These are phyloP conservation scores for Epistrophella euchroma DNA, from an alignment of 2,888 invertebrate genomes.

Conservation along the genomic window DNA sequence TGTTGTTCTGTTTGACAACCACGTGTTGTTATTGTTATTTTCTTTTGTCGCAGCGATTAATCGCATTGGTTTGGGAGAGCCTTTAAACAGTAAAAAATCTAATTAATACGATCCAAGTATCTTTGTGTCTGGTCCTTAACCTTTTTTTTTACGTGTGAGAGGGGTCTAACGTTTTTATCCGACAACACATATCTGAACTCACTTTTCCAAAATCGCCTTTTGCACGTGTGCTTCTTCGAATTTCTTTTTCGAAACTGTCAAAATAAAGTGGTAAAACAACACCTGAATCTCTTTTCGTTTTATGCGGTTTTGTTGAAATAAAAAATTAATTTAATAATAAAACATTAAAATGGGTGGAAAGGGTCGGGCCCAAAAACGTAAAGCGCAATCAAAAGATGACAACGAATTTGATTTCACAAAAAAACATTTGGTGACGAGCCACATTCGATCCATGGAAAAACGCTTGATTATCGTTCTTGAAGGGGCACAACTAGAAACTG, in stretches of 20 bases:
- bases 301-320: background rate
- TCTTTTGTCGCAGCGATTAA: too few species aligned
- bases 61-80: too few species aligned
- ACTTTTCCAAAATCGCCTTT: background rate
- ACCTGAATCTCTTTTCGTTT: background rate
- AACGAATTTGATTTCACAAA: slow-evolving; percentile 91
- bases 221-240: slow-evolving; percentile 42
- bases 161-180: background rate
- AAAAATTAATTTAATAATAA: background rate
- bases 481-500: slow-evolving; percentile 97
- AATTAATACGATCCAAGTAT: too few species aligned
- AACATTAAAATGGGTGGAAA: slow-evolving; percentile 80
- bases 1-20: too few species aligned
- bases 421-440: slow-evolving; percentile 90
- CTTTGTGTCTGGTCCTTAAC: too few species aligned
- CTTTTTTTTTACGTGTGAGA: too few species aligned
- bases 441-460: slow-evolving; percentile 93
- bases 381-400: slow-evolving; percentile 85
- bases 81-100: too few species aligned
- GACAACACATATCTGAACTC: background rate
- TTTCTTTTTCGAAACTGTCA: background rate
- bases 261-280: background rate
- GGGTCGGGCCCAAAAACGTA: slow-evolving; percentile 81
- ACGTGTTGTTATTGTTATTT: too few species aligned
- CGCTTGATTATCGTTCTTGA: slow-evolving; percentile 96